Percentiles rank a stretch among this genome's conserved stretches.
phyloP scores from a whole-genome alignment of 2,797 vertebrate genomes.

The Capromys pilorides region DNA sequence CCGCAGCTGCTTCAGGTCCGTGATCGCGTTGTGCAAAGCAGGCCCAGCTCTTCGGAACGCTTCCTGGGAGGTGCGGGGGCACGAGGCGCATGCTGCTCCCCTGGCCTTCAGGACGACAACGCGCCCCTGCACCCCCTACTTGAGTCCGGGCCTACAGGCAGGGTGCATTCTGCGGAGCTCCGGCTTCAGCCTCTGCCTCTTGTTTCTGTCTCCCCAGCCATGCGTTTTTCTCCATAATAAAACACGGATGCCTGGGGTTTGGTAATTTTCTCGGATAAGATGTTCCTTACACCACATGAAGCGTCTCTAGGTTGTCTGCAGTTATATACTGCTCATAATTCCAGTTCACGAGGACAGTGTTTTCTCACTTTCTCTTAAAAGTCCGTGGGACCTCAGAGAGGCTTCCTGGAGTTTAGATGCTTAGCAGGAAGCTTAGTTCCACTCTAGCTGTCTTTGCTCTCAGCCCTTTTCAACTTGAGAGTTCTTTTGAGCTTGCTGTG shows the following conservation, averaged over 20 bases:
- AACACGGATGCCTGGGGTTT: not conserved
- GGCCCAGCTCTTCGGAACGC: not conserved
- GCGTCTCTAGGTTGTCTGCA: not conserved
- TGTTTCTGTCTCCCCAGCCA: not conserved
- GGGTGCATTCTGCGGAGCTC: not conserved
- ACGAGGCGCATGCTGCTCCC: not conserved
- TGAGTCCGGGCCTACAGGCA: not conserved
- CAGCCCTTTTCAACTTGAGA: not conserved
- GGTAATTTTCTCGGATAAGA: not conserved
- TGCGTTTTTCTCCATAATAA: not conserved
- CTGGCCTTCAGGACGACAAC: not conserved
- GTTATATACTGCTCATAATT: not conserved
- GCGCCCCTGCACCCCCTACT: not conserved
- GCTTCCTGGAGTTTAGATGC: not conserved
- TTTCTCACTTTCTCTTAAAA: slow-evolving; percentile 16
- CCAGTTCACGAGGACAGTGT: not conserved
- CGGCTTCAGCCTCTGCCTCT: not conserved
- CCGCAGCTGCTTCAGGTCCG: not conserved
- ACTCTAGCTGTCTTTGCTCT: not conserved
- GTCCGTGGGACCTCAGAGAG: not conserved
- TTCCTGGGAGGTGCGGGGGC: not conserved
- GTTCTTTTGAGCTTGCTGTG: not conserved
- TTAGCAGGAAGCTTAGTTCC: not conserved
- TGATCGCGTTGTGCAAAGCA: not conserved
- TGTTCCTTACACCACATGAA: not conserved